Evolutionary conservation across 2,888 invertebrate genomes (phyloP), one percentile per base, ranked within the genome.

Genomic region (Lasioglossum calceatum): DNA sequence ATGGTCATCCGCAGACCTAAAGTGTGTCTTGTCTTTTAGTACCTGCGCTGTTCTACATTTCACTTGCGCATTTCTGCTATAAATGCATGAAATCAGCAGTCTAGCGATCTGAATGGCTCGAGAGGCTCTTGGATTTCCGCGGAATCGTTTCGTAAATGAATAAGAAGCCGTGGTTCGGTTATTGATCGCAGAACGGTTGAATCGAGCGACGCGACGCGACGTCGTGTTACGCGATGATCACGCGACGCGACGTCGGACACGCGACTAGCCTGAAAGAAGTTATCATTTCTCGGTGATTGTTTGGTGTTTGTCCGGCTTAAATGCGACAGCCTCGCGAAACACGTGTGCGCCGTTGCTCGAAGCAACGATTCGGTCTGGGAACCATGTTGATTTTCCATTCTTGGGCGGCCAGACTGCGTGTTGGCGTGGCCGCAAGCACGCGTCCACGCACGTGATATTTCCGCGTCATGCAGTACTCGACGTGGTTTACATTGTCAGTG

Each of bases 371-470:
- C 82, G 81, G 87, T 82, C 67, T 81, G 78, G 77, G 54, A 58
- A 58, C 54, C 70, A 72, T 91, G 87, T 90, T 91, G 90, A 90
- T 88, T 89, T 91, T 87, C 88, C 82, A 77, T 82, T 80, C 61
- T 72, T 82, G 85, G 70, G 32, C 61, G 64, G 36, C 16, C 70
- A 47, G 67, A 67, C 72, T 58, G 79, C 77, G 81, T 84, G 86
- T 91, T 87, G 91, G 84, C 64, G 72, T 76, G 80, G 39, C 54
- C 58, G 71, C 86, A 74, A 64, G 47, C 79, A 84, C 72, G 76
- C 79, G 80, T 47, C 76, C 77, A 67, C 76, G 71, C 84, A 75
- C 73, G 75, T 71, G 54, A 85, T 79, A 50, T 39, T 67, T 80
- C 81, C 78, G 44, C 44, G 74, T 61, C 77, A 85, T 79, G 39